phyloP scores from a whole-genome alignment of 2,797 vertebrate species.

The Coregonus sp. region DNA sequence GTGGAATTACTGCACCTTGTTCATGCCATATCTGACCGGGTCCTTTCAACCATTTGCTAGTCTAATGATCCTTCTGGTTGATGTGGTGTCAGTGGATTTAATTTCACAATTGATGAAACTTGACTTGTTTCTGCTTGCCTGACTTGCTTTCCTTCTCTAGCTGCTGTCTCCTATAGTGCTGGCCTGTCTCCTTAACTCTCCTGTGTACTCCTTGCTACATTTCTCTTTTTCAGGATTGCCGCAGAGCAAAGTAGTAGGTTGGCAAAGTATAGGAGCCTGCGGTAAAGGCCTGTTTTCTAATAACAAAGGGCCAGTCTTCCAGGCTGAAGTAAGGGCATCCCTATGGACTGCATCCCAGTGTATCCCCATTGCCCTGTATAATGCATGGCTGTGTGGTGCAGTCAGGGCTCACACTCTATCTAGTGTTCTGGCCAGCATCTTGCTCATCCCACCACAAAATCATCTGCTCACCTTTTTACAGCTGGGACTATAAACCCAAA shows the following conservation, averaged over 20 bases:
- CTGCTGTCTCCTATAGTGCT: conserved; percentile 46
- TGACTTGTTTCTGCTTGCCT: conserved; percentile 34
- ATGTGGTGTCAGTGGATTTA: conserved; percentile 21
- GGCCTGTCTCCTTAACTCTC: conserved; percentile 64
- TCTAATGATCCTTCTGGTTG: conserved; percentile 13
- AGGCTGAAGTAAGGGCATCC: conserved; percentile 88
- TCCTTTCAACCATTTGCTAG: conserved; percentile 26
- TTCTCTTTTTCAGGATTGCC: conserved; percentile 89
- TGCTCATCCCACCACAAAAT: conserved; percentile 40
- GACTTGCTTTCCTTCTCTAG: conserved; percentile 4
- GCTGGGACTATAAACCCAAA: no score
- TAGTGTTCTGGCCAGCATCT: conserved; percentile 38
- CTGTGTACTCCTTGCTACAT: conserved; percentile 65
- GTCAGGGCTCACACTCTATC: conserved; percentile 32
- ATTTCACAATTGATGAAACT: conserved; percentile 26
- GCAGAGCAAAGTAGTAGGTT: conserved; percentile 99
- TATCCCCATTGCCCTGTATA: conserved; percentile 61
- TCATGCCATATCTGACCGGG: conserved; percentile 3
- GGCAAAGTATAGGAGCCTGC: conserved; percentile 99
- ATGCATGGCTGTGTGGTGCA: conserved; percentile 73
- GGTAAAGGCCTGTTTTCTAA: conserved; percentile 85
- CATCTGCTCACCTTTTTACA: background rate
- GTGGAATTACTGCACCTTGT: conserved; percentile 4
- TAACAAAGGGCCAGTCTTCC: conserved; percentile 77
- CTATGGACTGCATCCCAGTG: conserved; percentile 70